These are phyloP conservation scores for Gymnodraco acuticeps DNA, from an alignment of 2,797 vertebrate genomes.

Conservation along the genomic window DNA sequence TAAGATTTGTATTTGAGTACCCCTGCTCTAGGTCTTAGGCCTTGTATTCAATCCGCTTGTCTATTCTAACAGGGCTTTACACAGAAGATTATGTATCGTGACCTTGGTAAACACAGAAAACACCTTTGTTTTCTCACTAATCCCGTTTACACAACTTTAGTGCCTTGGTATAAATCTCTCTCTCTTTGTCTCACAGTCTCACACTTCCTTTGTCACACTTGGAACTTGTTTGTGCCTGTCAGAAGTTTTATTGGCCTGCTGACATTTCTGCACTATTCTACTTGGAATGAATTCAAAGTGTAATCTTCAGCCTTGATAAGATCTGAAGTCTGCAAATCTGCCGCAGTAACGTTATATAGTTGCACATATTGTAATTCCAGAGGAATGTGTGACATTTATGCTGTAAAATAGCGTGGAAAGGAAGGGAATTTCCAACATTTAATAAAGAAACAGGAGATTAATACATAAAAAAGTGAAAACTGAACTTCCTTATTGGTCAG, in stretches of 20 bases:
- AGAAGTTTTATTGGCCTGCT: conserved; percentile 49
- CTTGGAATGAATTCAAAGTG: conserved; percentile 47
- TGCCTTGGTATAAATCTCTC: conserved; percentile 43
- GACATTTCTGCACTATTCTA: conserved; percentile 17
- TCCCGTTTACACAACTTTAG: conserved; percentile 72
- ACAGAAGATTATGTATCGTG: conserved; percentile 51
- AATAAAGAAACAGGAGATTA: conserved; percentile 25
- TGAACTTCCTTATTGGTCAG: conserved; percentile 6
- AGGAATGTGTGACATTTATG: conserved; percentile 40
- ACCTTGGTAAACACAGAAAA: conserved; percentile 58
- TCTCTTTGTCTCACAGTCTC: neutral
- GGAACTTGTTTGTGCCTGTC: conserved; percentile 46
- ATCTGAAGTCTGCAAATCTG: conserved; percentile 44
- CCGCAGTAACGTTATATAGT: conserved; percentile 21
- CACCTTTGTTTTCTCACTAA: conserved; percentile 59
- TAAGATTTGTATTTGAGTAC: too few species aligned
- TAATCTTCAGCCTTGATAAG: conserved; percentile 42
- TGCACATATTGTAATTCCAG: conserved; percentile 32
- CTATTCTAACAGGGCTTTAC: conserved; percentile 36
- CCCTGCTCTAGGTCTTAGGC: conserved; percentile 26
- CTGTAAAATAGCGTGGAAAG: conserved; percentile 17
- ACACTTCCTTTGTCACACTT: conserved; percentile 23
- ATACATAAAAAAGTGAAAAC: conserved; percentile 13
- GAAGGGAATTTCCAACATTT: conserved; percentile 45
- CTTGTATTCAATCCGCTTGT: conserved; percentile 29